Evolutionary conservation across 2,888 invertebrate species (phyloP).

Genomic region (Brenthis daphne): DNA sequence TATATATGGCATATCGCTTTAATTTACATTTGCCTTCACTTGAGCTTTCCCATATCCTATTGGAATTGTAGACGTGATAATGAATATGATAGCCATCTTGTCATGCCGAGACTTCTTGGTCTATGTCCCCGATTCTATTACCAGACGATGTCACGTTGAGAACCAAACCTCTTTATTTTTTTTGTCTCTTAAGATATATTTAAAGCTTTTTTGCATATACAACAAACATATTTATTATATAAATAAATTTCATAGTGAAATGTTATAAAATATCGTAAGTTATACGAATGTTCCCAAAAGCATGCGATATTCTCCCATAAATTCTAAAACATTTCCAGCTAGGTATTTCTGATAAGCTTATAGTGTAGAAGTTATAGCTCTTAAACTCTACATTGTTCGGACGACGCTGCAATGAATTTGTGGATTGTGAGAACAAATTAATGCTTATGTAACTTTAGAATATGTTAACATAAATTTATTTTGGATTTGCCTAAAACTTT

Average conservation of each 20-base stretch:
- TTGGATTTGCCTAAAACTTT: not conserved
- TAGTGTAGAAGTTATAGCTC: constrained; percentile 30
- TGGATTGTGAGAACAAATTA: constrained; percentile 31
- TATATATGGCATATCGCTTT: no score
- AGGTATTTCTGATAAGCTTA: constrained; percentile 22
- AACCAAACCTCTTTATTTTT: no score
- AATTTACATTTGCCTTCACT: no score
- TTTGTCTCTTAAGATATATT: no score
- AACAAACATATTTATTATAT: not conserved
- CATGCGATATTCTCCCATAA: constrained; percentile 23
- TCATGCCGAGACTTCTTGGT: no score
- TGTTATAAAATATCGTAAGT: constrained; percentile 8
- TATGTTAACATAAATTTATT: constrained; percentile 8
- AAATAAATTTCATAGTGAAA: not conserved
- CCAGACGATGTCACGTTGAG: no score
- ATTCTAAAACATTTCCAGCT: constrained; percentile 21
- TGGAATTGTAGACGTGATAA: no score
- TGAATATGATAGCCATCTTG: no score
- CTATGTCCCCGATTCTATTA: no score
- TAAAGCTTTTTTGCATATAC: not conserved
- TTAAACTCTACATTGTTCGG: constrained; percentile 35
- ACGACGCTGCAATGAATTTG: constrained; percentile 31
- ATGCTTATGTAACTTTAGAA: constrained; percentile 16
- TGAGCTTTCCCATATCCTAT: no score
- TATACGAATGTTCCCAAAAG: not conserved